Evolutionary conservation across 2,113 vertebrate genomes (phyloP), one percentile per base, ranked within the genome.

Genomic region (Ptilonorhynchus violaceus): DNA sequence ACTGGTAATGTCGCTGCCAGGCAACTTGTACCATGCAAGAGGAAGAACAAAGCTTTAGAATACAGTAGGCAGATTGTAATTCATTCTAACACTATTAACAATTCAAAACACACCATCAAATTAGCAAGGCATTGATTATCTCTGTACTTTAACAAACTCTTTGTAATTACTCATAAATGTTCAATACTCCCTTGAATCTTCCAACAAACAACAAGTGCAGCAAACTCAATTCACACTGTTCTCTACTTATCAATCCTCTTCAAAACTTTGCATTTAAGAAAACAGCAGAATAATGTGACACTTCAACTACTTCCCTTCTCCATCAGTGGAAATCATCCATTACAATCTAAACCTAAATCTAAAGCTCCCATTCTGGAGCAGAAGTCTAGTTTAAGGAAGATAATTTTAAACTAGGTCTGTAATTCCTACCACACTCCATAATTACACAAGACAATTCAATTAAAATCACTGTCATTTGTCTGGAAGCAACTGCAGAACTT

Each of bases 1-100:
- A 92, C 99, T 99, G 87, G 99, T 98, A 81, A 99, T 99, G 96
- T 99, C 99, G 95, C 99, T 99, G 96, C 99, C 99, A 78, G 99
- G 99, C 95, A 99, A 97, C 99, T 99, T 97, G 88, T 30, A 92
- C 67, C 9, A 82, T 77, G 75, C 83, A 96, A 95, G 58, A 94
- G 88, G 93, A 82, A 76, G 47, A 88, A 75, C 63, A 89, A 67
- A 85, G 92, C 87, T 74, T 95, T 39, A 97, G 78, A 93, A 86
- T 46, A 73, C 41, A 33, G 84, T 5, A 93, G 63, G 55, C 70
- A 91, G 88, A 77, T 52, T 64, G 62, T 30, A 85, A 83, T 83
- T 86, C 59, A 83, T 83, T 94, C 9, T 73, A 74, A 49, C 25
- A 35, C 60, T 35, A 91, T 72, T 81, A 96, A 89, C 66, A 94